phyloP scores from a whole-genome alignment of 2,888 invertebrate genomes.

The Nomada flava region DNA sequence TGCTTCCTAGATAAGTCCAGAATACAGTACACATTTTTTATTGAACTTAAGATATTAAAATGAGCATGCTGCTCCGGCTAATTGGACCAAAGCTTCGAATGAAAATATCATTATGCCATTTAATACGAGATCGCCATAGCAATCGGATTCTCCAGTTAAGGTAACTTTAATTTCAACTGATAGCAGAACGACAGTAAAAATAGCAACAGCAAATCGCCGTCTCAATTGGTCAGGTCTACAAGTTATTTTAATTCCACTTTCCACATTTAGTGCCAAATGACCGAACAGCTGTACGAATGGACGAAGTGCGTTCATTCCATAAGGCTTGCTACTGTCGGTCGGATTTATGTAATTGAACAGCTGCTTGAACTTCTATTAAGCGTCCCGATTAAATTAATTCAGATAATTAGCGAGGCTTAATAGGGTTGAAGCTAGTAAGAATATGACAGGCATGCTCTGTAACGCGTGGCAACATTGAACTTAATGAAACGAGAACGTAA shows the following conservation, averaged over 20 bases:
- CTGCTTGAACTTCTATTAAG: background rate
- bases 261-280: background rate
- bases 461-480: background rate
- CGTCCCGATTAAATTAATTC: slow-evolving; percentile 20
- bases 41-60: background rate
- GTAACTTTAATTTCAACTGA: background rate
- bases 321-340: background rate
- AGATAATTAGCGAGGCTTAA: slow-evolving; percentile 12
- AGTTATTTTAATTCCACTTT: background rate
- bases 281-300: background rate
- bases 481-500: background rate
- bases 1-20: no score
- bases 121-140: background rate
- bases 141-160: background rate
- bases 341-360: slow-evolving; percentile 5
- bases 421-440: background rate
- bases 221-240: background rate
- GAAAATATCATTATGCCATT: background rate
- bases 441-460: background rate
- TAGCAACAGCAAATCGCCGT: no score
- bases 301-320: background rate
- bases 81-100: background rate
- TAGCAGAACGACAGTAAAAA: no score
- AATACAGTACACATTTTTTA: background rate
- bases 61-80: no score